Evolutionary conservation across 2,797 vertebrate species (phyloP).

Genomic region (Lacerta viridis): DNA sequence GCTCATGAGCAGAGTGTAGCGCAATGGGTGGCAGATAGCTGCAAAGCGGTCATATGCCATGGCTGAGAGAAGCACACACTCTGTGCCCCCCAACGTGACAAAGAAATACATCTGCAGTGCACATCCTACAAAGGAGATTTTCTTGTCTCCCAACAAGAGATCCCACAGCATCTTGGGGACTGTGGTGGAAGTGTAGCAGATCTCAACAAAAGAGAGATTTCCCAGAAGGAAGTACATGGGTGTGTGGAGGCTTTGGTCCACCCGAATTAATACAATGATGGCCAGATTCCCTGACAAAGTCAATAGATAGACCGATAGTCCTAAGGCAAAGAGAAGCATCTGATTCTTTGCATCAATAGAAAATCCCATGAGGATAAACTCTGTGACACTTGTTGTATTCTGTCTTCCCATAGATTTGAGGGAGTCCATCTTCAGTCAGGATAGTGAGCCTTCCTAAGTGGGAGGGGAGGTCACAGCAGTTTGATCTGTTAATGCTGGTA

Average conservation of each 20-base stretch:
- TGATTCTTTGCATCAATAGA: neutral
- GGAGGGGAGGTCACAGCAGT: neutral
- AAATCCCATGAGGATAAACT: conserved; percentile 32
- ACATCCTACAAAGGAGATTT: conserved; percentile 34
- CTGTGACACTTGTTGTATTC: conserved; percentile 9
- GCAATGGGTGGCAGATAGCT: conserved; percentile 29
- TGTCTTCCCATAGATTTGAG: neutral
- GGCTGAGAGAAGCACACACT: conserved; percentile 14
- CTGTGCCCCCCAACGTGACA: neutral
- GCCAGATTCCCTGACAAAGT: conserved; percentile 16
- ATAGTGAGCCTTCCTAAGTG: neutral
- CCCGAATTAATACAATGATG: neutral
- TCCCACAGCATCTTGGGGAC: conserved; percentile 27
- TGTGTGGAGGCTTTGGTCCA: conserved; percentile 11
- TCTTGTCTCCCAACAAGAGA: neutral
- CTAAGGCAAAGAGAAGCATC: neutral
- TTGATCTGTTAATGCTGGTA: neutral
- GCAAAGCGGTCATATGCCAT: conserved; percentile 34
- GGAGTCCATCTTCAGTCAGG: neutral
- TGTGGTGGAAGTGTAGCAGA: conserved; percentile 24
- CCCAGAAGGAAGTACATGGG: conserved; percentile 42
- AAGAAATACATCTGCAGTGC: conserved; percentile 36
- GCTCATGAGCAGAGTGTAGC: neutral
- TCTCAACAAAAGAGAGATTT: conserved; percentile 19
- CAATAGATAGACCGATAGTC: conserved; percentile 5